A percentile compares a stretch with the other conserved stretches of the same genome.
Evolutionary conservation across 2,888 invertebrate species (phyloP).

Genomic region (Panopea generosa): DNA sequence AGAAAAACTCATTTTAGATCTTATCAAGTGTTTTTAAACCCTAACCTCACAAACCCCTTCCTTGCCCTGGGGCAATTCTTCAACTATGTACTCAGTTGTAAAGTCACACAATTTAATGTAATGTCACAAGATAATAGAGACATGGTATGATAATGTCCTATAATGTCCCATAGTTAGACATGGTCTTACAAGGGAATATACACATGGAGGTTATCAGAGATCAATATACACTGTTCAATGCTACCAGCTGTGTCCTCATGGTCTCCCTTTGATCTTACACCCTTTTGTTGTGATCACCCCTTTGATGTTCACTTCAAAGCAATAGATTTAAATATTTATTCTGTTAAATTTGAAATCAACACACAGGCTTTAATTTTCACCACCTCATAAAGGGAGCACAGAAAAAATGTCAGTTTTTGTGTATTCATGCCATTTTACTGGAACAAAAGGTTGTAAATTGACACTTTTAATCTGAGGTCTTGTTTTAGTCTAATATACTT

Average conservation of each 20-base stretch:
- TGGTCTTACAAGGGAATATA: conserved; percentile 22
- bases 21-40: no score
- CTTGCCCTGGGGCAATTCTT: no score
- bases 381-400: conserved; percentile 48
- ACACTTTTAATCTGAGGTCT: conserved; percentile 19
- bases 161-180: no score
- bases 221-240: conserved; percentile 47
- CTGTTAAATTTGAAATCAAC: conserved; percentile 63
- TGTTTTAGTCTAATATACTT: conserved; percentile 26
- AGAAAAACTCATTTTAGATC: no score
- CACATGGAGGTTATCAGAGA: conserved; percentile 30
- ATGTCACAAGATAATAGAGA: no score
- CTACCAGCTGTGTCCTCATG: conserved; percentile 55
- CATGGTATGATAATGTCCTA: no score
- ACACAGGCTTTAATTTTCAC: conserved; percentile 59
- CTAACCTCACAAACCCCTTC: no score
- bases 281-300: conserved; percentile 54
- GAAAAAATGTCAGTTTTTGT: background rate
- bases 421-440: conserved; percentile 13
- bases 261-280: conserved; percentile 53
- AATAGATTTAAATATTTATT: conserved; percentile 66
- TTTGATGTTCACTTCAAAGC: conserved; percentile 67
- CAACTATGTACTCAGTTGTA: no score
- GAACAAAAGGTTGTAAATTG: conserved; percentile 11
- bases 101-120: no score